A percentile compares a stretch with the other conserved stretches of the same genome.
Conservation (phyloP, 2,113 vertebrate genomes). For the Elachura formosa region DNA sequence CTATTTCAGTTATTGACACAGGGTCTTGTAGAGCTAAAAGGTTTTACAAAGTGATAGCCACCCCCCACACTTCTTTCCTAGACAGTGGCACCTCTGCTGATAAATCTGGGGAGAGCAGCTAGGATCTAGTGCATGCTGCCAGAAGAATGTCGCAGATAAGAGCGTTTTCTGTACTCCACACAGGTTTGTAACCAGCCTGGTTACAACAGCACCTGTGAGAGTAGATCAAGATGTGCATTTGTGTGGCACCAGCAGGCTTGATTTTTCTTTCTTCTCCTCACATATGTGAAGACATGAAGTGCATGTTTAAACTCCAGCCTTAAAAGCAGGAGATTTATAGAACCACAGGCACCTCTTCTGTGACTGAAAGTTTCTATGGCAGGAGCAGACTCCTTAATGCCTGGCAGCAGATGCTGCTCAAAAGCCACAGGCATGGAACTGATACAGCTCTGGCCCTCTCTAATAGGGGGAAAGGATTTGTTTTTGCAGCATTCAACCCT, state of each 20-base stretch:
- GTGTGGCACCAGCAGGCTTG: background rate
- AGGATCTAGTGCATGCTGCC: background rate
- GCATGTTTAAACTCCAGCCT: background rate
- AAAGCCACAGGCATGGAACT: background rate
- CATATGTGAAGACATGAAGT: background rate
- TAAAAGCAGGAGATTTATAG: background rate
- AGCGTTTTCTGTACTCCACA: background rate
- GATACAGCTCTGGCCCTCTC: background rate
- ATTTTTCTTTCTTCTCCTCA: background rate
- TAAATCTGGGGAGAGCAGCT: background rate
- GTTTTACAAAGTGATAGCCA: background rate
- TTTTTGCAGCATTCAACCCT: slow-evolving; percentile 17
- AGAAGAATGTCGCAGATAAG: slow-evolving; percentile 16
- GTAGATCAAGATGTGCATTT: background rate
- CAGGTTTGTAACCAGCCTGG: background rate
- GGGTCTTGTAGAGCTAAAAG: background rate
- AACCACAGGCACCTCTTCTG: background rate
- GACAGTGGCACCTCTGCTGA: background rate
- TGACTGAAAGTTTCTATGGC: background rate
- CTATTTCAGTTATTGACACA: background rate
- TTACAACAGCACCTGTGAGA: background rate
- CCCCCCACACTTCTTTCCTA: accelerated
- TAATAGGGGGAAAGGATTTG: background rate
- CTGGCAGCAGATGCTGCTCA: background rate
- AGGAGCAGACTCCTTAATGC: background rate